Base-by-base conservation (phyloP, 2,797 vertebrate genomes). In the Channa striata region DNA sequence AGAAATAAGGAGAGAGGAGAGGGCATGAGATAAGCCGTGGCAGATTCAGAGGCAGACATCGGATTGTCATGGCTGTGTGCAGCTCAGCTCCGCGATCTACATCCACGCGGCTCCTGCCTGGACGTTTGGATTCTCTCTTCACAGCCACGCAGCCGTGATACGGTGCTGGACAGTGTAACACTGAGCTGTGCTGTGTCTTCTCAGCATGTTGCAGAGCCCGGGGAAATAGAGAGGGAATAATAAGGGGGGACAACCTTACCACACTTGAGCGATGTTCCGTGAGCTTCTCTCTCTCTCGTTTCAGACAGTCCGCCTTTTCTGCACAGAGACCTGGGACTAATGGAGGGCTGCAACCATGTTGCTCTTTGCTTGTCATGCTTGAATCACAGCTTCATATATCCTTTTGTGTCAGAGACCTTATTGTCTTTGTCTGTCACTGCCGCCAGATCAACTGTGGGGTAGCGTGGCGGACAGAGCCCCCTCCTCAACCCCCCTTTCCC, bases 341-440 rank as follows among this genome's bases (percentile, higher is more conserved):
- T 92, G 91, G 91, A 91, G 83, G 85, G 81, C 91, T 84, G 83
- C 80, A 80, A 66, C 72, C 51, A 79, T 88, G 76, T 68, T 67
- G 61, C 78, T 88, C 86, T 80, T 59, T 58, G 80, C 83, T 85
- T 91, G 88, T 77, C 89, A 91, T 90, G 91, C 86, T 87, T 88
- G 86, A 90, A 78, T 89, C 85, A 84, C 82, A 86, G 72, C 82
- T 70, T 73, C 74, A 73, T 78, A 60, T 83, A 86, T 92, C 86
- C 85, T 86, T 91, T 89, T 89, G 89, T 92, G 88, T 91, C 88
- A 82, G 76, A 87, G 82, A 88, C 78, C 80, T 84, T 76, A 50
- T 83, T 82, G 80, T 83, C 77, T 84, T 84, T 74, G 80, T 90
- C 87, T 85, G 85, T 89, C 89, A 84, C 78, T 64, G 76, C 80